Base-by-base conservation (phyloP, 2,797 vertebrate species). In the Brotula barbata region DNA sequence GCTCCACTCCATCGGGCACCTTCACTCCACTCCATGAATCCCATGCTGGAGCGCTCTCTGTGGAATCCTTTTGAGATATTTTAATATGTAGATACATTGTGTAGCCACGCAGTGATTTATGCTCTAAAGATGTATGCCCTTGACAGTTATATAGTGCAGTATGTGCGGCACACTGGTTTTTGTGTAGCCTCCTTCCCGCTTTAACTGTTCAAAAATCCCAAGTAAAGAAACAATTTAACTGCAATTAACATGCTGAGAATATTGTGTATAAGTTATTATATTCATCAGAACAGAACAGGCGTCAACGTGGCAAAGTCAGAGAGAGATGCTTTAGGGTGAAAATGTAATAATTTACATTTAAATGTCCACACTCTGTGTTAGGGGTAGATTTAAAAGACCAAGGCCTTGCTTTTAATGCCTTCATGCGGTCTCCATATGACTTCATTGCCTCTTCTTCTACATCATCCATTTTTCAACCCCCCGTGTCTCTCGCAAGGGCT, bases 291-390 rank as follows among this genome's bases (percentile, higher is more conserved):
- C 57, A 61, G 62, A 78, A 66, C 58, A 58, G 77, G 80, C 61
- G 5, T 73, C 59, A 50, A 71, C 75, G 70, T 77, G 70, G 69
- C 50, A 67, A 62, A 74, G 76, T 65, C 66, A 74, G 77, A 85
- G 75, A 73, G 79, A 82, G 68, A 88, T 84, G 81, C 86, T 87
- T 88, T 87, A 89, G 81, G n/a, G 84, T 78, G 82, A 81, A 88
- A 91, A 87, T 85, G 83, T 91, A 91, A 90, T 85, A 86, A 90
- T 91, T 92, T 91, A 82, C 87, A 92, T 91, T 89, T 89, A 86
- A 88, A 91, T 91, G 84, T 90, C 80, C 68, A 87, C 84, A 80
- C 83, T 83, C 68, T 88, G 79, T 78, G 77, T 89, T 89, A 87
- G 49, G 71, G 76, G 64, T 78, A 78, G 81, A 87, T 88, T 88